Base-by-base conservation (phyloP, 2,113 vertebrate genomes). In the Cyanistes caeruleus region DNA sequence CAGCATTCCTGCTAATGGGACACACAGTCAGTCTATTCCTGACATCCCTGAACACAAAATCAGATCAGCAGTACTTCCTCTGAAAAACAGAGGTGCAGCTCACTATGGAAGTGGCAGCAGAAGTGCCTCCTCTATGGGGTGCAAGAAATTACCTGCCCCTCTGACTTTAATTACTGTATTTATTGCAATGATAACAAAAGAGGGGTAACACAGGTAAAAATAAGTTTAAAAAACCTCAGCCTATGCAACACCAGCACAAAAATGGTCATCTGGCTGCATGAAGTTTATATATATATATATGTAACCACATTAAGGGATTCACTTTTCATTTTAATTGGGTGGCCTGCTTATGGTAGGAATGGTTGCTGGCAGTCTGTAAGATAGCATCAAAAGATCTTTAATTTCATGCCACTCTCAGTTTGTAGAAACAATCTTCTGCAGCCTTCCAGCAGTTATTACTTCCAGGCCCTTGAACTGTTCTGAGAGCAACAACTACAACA, bases 271-370 rank as follows among this genome's bases (percentile, higher is more conserved):
- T 43, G 27, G 5, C 9, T 55, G 43, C 48, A 84, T 20, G 30
- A 43, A 69, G 23, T 33, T 12, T 41, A 18, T 43, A 24, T 8
- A 11, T 21, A 33, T 9, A 10, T 31, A 9, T 23, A n/a, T 6
- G 10, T 22, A 64, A 63, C 52, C 16, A 44, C 4, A 1, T 31
- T 7, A 74, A 80, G 11, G 24, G 14, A 70, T 81, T 63, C 79
- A 46, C 6, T 90, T 93, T 83, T 60, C 25, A 39, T 90, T 93
- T 90, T 95, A 95, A 74, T 65, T 74, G 30, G 12, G 37, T 67
- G 43, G 48, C 23, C 60, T 72, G 31, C 16, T 60, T 78, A 70
- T 23, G 59, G 64, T 17, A 37, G 17, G 37, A 25, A 53, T 74
- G 9, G 39, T 58, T 88, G 62, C 30, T 88, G 59, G 35, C 43